Evolutionary conservation across 2,113 vertebrate species (phyloP).

Genomic region (Podarcis raffonei): DNA sequence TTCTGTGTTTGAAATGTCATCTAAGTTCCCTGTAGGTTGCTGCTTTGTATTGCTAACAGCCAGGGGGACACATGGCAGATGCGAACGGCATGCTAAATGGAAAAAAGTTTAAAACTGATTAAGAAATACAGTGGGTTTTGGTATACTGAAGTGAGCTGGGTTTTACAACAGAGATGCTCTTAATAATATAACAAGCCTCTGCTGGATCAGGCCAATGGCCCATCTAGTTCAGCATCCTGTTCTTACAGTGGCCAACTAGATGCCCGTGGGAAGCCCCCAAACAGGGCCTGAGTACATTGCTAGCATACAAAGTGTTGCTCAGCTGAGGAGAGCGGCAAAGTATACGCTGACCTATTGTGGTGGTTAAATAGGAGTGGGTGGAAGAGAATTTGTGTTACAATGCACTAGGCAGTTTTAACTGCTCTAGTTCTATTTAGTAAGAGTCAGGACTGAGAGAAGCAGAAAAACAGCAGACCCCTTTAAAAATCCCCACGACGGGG

Average conservation of each 20-base stretch:
- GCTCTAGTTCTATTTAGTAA: too few relatives aligned
- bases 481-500: too few relatives aligned
- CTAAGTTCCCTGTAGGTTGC: constrained; percentile 24
- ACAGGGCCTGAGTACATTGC: neutral
- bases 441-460: too few relatives aligned
- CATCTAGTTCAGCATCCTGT: too few relatives aligned
- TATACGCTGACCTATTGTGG: neutral
- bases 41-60: constrained; percentile 29
- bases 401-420: too few relatives aligned
- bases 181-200: neutral
- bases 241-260: too few relatives aligned
- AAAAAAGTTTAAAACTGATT: neutral
- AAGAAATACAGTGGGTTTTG: constrained; percentile 4
- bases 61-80: neutral
- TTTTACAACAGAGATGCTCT: neutral
- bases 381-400: too few relatives aligned
- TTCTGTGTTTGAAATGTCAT: constrained; percentile 15
- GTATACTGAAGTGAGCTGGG: neutral
- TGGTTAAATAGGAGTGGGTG: too few relatives aligned
- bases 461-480: too few relatives aligned
- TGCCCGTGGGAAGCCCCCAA: too few relatives aligned
- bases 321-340: neutral
- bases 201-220: too few relatives aligned
- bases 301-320: neutral
- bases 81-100: constrained; percentile 38